Evolutionary conservation across 2,113 vertebrate genomes (phyloP).

Genomic region (Patagioenas fasciata): DNA sequence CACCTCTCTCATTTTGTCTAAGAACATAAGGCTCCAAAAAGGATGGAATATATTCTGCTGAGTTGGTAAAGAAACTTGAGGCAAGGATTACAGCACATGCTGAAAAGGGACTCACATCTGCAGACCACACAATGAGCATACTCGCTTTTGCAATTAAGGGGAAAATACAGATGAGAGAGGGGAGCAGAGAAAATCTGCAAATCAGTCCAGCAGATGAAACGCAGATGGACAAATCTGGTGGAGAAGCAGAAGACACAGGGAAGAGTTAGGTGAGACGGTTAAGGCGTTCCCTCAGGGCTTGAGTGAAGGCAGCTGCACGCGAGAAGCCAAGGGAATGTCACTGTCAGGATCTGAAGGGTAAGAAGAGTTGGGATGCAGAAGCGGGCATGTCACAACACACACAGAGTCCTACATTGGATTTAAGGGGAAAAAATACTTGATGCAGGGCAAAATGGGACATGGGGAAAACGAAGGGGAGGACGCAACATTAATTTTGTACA

Average conservation of each 20-base stretch:
- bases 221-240: neutral
- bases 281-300: neutral
- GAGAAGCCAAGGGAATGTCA: neutral
- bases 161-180: constrained; percentile 12
- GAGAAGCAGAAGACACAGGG: neutral
- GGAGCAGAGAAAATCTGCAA: neutral
- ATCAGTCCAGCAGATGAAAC: neutral
- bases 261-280: neutral
- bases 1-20: neutral
- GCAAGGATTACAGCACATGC: neutral
- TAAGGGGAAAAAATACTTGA: neutral
- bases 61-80: neutral
- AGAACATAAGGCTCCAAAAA: neutral
- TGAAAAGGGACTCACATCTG: neutral
- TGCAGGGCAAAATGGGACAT: neutral
- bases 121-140: neutral
- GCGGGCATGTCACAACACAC: accelerated
- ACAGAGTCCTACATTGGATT: neutral
- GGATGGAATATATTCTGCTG: neutral
- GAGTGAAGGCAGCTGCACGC: neutral
- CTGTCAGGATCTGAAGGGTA: neutral
- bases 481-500: accelerated
- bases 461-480: neutral
- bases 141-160: neutral
- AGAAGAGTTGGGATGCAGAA: neutral